Percentiles rank a stretch among this genome's conserved stretches.
Evolutionary conservation across 2,888 invertebrate genomes (phyloP).

Genomic region (Sminthurides aquaticus): DNA sequence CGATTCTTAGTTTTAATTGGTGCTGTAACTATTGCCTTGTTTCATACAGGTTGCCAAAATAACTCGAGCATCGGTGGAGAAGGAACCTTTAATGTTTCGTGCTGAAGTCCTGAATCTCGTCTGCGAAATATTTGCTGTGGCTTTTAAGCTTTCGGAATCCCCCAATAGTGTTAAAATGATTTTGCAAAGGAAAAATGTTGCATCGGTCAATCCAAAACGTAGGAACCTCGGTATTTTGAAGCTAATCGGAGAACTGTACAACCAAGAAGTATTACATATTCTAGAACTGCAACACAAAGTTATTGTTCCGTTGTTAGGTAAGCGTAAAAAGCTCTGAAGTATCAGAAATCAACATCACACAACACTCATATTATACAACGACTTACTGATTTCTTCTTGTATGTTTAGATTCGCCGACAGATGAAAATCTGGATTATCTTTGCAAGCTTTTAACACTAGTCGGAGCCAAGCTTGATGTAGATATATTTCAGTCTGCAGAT

Average conservation of each 20-base stretch:
- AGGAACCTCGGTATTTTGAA: conserved; percentile 6
- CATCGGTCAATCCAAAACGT: background rate
- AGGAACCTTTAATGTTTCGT: background rate
- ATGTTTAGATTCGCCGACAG: background rate
- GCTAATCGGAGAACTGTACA: conserved; percentile 10
- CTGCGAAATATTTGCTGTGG: background rate
- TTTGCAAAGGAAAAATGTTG: conserved; percentile 1
- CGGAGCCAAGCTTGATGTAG: background rate
- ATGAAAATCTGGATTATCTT: conserved; percentile 10
- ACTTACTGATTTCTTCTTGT: no score
- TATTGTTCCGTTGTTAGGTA: conserved; percentile 10
- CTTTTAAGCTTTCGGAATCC: background rate
- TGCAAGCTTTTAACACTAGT: conserved; percentile 8
- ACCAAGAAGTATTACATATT: background rate
- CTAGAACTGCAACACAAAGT: background rate
- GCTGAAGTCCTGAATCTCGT: background rate
- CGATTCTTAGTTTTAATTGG: background rate
- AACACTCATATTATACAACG: no score
- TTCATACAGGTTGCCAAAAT: background rate
- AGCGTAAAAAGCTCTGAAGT: background rate
- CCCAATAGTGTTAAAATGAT: background rate
- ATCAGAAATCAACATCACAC: no score
- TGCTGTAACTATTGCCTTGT: background rate
- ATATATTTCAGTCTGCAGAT: background rate
- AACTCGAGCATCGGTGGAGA: no score